These are phyloP conservation scores for Ardeotis arabs DNA, from an alignment of 2,113 vertebrate species.

Conservation along the genomic window DNA sequence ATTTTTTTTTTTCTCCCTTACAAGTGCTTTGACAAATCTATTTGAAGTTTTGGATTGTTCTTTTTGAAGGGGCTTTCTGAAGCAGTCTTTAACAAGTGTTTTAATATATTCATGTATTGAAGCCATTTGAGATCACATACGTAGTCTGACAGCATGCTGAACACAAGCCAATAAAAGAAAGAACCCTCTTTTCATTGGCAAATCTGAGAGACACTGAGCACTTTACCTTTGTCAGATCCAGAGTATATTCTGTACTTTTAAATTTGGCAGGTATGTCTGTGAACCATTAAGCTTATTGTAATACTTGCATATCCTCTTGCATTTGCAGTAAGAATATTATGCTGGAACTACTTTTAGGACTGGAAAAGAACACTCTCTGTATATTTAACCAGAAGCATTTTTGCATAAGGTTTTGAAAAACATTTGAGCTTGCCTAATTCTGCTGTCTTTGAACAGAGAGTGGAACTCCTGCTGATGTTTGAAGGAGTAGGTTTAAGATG, in stretches of 20 bases:
- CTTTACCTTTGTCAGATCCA: conserved; percentile 1
- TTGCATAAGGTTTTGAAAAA: background rate
- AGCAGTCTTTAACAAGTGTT: background rate
- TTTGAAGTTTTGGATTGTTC: background rate
- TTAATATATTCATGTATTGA: background rate
- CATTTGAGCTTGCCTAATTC: background rate
- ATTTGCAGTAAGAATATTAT: background rate
- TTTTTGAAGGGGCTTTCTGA: background rate
- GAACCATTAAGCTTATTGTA: background rate
- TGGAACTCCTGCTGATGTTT: background rate
- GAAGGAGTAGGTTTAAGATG: background rate
- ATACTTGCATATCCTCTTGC: background rate
- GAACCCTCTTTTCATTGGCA: background rate
- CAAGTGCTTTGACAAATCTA: background rate
- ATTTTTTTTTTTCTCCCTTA: background rate
- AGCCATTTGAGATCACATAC: background rate
- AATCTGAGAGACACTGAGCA: background rate
- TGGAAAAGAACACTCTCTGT: background rate
- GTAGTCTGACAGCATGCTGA: background rate
- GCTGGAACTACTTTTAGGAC: background rate
- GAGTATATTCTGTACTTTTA: background rate
- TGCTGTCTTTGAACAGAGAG: background rate
- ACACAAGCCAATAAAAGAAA: background rate
- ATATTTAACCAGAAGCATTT: background rate
- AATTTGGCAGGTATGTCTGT: background rate